Evolutionary conservation across 2,797 vertebrate species (phyloP).

Genomic region (Benthosema pterotum): DNA sequence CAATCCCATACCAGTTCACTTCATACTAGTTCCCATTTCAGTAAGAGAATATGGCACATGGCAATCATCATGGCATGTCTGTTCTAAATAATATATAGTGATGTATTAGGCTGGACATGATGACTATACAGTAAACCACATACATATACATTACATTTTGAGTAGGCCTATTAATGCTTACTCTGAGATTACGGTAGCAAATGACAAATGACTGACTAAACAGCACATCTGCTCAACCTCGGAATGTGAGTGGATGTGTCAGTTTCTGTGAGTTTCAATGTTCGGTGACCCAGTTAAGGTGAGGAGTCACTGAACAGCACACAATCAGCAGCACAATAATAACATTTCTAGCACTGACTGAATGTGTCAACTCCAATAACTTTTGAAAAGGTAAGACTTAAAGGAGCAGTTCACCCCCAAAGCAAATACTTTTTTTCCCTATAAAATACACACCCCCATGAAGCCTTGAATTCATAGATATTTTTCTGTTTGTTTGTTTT

Average conservation of each 20-base stretch:
- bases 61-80: neutral
- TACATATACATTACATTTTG: neutral
- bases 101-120: neutral
- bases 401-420: no score
- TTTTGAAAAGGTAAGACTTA: slow-evolving; percentile 5
- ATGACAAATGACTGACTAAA: slow-evolving; percentile 5
- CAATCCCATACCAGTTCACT: neutral
- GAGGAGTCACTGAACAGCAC: slow-evolving; percentile 4
- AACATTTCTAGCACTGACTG: neutral
- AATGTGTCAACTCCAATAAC: slow-evolving; percentile 15
- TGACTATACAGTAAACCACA: neutral
- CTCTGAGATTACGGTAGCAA: neutral
- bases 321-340: slow-evolving; percentile 1
- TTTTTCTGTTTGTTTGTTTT: no score
- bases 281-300: slow-evolving; percentile 24
- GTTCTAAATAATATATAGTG: slow-evolving; percentile 14
- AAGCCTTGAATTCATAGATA: no score
- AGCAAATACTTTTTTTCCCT: no score
- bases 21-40: neutral
- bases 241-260: slow-evolving; percentile 23
- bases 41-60: neutral
- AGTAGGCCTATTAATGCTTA: neutral
- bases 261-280: slow-evolving; percentile 4
- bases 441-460: no score
- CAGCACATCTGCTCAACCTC: slow-evolving; percentile 9